These are phyloP conservation scores for Lochmaea capreae DNA, from an alignment of 2,888 invertebrate genomes.

Conservation along the genomic window DNA sequence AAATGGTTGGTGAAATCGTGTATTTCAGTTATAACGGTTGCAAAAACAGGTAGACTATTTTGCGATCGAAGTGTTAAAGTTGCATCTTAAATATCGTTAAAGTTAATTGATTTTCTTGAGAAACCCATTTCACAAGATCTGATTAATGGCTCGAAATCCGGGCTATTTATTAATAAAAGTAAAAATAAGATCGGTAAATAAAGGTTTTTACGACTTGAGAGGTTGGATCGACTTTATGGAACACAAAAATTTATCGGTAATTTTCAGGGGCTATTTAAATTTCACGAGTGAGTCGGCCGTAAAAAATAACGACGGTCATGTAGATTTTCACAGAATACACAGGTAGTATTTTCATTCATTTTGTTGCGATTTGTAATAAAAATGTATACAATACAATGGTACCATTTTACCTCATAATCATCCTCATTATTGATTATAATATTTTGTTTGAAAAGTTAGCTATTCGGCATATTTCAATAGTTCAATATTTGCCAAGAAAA, in stretches of 20 bases:
- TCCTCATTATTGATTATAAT: too few species aligned
- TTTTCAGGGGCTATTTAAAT: neutral
- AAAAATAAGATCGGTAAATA: neutral
- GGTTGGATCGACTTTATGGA: neutral
- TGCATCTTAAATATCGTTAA: slow-evolving; percentile 48
- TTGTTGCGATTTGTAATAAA: neutral
- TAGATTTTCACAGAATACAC: neutral
- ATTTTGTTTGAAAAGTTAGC: too few species aligned
- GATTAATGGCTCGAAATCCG: slow-evolving; percentile 36
- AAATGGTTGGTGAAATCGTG: too few species aligned
- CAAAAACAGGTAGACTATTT: slow-evolving; percentile 45
- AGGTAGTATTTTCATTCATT: neutral
- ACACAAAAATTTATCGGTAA: slow-evolving; percentile 1
- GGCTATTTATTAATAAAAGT: slow-evolving; percentile 12
- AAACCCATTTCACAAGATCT: slow-evolving; percentile 43
- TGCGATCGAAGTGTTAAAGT: slow-evolving; percentile 46
- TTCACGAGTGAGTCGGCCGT: neutral
- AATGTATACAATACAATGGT: too few species aligned
- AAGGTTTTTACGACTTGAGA: neutral
- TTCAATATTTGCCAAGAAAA: too few species aligned
- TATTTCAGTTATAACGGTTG: too few species aligned
- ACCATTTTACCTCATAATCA: too few species aligned
- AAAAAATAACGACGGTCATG: neutral
- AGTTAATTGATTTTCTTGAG: slow-evolving; percentile 50
- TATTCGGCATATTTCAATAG: too few species aligned